phyloP scores from a whole-genome alignment of 2,888 invertebrate genomes.

The Trichogramma evanescens region DNA sequence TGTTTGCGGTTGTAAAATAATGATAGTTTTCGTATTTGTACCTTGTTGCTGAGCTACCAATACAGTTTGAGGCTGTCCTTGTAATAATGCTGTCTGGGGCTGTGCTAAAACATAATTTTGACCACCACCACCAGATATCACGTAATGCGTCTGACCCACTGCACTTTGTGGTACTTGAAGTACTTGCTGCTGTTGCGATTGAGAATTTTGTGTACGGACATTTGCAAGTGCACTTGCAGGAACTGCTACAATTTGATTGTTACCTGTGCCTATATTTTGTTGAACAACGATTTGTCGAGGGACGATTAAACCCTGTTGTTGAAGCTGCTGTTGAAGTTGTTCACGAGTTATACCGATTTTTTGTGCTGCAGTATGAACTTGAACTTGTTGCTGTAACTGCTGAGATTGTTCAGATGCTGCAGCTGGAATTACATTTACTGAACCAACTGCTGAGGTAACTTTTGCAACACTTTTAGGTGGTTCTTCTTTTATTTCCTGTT shows the following conservation, averaged over 20 bases:
- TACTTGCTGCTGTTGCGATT: slow-evolving; percentile 36
- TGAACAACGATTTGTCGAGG: slow-evolving; percentile 37
- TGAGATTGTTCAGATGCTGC: slow-evolving; percentile 23
- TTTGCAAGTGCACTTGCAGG: slow-evolving; percentile 29
- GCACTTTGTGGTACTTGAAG: slow-evolving; percentile 38
- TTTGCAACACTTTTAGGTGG: slow-evolving; percentile 9
- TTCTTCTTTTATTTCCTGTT: slow-evolving; percentile 22
- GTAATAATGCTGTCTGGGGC: slow-evolving; percentile 55
- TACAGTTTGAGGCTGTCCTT: slow-evolving; percentile 59
- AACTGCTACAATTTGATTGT: slow-evolving; percentile 40
- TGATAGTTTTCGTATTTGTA: slow-evolving; percentile 62
- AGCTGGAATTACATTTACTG: slow-evolving; percentile 19
- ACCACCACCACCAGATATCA: slow-evolving; percentile 52
- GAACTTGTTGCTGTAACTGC: slow-evolving; percentile 16
- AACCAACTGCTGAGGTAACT: slow-evolving; percentile 16
- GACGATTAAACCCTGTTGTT: slow-evolving; percentile 45
- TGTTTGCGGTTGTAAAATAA: slow-evolving; percentile 59
- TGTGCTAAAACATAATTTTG: slow-evolving; percentile 63
- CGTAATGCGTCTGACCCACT: slow-evolving; percentile 52
- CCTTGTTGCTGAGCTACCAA: slow-evolving; percentile 62
- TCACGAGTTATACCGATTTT: slow-evolving; percentile 26
- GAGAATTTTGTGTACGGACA: slow-evolving; percentile 34
- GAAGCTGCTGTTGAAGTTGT: slow-evolving; percentile 42
- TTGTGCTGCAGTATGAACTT: slow-evolving; percentile 38
- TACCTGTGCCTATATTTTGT: slow-evolving; percentile 33